Conservation (phyloP, 2,113 vertebrate species). For the Spilogale gracilis region DNA sequence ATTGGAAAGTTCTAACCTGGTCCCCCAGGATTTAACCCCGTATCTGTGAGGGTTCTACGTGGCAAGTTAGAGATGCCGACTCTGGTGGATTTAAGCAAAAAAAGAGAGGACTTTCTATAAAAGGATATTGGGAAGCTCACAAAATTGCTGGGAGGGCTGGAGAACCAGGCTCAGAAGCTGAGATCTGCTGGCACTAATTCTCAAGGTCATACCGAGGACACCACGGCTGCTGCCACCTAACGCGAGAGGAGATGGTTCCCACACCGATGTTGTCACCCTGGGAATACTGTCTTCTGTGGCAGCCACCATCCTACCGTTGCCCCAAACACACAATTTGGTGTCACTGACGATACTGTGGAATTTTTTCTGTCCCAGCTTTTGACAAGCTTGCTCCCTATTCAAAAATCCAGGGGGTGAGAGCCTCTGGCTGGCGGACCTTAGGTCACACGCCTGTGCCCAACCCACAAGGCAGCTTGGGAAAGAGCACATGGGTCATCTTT, state of each 20-base stretch:
- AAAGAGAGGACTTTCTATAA: constrained; percentile 1
- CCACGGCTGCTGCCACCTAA: background rate
- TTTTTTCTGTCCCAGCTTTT: background rate
- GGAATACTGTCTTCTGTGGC: background rate
- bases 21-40: background rate
- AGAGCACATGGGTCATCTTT: background rate
- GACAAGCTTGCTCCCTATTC: background rate
- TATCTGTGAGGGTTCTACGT: background rate
- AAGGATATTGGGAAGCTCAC: background rate
- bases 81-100: constrained; percentile 41
- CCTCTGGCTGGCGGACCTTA: background rate
- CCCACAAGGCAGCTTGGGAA: background rate
- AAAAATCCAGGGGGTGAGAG: background rate
- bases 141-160: background rate
- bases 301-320: background rate
- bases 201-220: background rate
- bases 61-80: constrained; percentile 25
- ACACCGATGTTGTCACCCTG: too few species aligned
- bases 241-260: background rate
- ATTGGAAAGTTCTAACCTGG: constrained; percentile 45
- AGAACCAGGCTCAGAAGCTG: background rate
- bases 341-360: background rate
- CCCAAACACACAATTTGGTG: background rate
- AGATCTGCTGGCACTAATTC: background rate
- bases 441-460: too few species aligned